Evolutionary conservation across 2,888 invertebrate species (phyloP).

Genomic region (Atrina japonica): DNA sequence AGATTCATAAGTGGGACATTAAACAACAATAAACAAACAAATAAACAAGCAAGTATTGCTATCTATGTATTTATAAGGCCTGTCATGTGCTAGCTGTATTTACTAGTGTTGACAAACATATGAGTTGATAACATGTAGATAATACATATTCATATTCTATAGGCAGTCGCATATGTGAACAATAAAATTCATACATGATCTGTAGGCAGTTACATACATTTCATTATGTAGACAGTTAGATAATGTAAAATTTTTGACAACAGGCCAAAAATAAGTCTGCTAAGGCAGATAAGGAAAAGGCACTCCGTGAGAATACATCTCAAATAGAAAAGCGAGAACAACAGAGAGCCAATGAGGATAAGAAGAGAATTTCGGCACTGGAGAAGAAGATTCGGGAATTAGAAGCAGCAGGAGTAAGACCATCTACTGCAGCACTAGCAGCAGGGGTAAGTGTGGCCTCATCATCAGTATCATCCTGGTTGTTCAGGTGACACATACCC

Average conservation of each 20-base stretch:
- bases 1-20: too few species aligned
- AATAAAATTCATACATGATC: too few species aligned
- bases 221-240: background rate
- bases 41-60: too few species aligned
- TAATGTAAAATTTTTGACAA: conserved; percentile 11
- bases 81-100: too few species aligned
- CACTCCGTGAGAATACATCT: conserved; percentile 62
- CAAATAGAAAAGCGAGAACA: conserved; percentile 72
- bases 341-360: conserved; percentile 65
- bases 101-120: too few species aligned
- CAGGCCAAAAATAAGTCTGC: conserved; percentile 67
- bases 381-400: conserved; percentile 66
- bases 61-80: too few species aligned
- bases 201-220: background rate
- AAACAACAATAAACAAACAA: too few species aligned
- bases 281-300: conserved; percentile 68
- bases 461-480: too few species aligned
- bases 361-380: conserved; percentile 65
- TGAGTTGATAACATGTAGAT: too few species aligned
- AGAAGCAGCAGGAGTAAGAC: conserved; percentile 56
- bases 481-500: too few species aligned
- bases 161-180: too few species aligned
- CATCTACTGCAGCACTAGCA: conserved; percentile 33
- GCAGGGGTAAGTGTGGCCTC: conserved; percentile 2
- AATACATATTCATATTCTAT: too few species aligned